Conservation (phyloP, 2,113 vertebrate genomes). For the Tauraco erythrolophus region DNA sequence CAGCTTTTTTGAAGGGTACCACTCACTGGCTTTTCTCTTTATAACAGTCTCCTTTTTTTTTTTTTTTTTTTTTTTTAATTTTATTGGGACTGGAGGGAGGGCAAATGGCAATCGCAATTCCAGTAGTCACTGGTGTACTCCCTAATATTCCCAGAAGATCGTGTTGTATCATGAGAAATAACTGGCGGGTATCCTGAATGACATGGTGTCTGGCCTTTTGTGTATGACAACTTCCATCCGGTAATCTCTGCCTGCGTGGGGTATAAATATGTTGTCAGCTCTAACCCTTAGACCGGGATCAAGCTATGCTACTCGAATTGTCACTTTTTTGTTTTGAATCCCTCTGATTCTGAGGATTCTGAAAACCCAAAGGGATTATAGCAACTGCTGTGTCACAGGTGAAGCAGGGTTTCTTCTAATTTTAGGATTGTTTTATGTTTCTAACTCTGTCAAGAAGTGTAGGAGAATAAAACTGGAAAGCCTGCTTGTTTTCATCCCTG, state of each 20-base stretch:
- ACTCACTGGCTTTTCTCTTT: not conserved
- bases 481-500: not conserved
- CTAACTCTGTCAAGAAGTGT: not conserved
- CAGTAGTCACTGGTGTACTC: not conserved
- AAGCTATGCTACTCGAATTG: not conserved
- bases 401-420: not conserved
- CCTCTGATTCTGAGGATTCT: not conserved
- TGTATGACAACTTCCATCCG: not conserved
- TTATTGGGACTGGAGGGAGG: not conserved
- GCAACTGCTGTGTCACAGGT: fast-evolving
- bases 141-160: not conserved
- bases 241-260: not conserved
- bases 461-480: not conserved
- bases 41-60: not conserved
- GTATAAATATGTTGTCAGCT: not conserved
- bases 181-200: not conserved
- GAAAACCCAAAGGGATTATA: not conserved
- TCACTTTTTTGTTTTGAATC: not conserved
- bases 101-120: not conserved
- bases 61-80: not conserved
- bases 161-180: not conserved
- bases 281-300: not conserved
- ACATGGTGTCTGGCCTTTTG: not conserved
- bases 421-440: not conserved
- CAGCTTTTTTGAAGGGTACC: not conserved